phyloP scores from a whole-genome alignment of 2,797 vertebrate species.

The Amblyopsis hoosieri region DNA sequence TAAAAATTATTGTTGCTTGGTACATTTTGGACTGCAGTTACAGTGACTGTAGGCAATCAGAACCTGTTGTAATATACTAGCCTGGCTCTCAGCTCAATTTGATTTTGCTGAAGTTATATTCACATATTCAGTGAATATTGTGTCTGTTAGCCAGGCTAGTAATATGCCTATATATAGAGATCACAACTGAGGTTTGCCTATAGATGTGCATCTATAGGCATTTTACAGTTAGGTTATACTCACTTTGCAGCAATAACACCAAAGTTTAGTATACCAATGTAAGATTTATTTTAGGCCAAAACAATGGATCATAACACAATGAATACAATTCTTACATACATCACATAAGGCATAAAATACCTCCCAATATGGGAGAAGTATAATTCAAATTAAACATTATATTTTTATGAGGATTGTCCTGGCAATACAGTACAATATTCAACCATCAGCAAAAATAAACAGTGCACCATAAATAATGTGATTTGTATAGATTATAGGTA shows the following conservation, averaged over 20 bases:
- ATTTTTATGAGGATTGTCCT: constrained; percentile 58
- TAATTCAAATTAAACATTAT: constrained; percentile 63
- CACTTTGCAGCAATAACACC: not conserved
- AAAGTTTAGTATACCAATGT: constrained; percentile 59
- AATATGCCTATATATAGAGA: too few relatives aligned
- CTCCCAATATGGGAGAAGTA: constrained; percentile 78
- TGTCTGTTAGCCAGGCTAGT: too few relatives aligned
- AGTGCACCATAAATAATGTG: constrained; percentile 67
- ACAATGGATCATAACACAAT: constrained; percentile 50
- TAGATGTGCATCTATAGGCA: too few relatives aligned
- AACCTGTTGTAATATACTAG: too few relatives aligned
- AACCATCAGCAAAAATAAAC: constrained; percentile 42
- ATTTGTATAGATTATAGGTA: constrained; percentile 45
- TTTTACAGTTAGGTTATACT: too few relatives aligned
- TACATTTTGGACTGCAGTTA: too few relatives aligned
- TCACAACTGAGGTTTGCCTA: too few relatives aligned
- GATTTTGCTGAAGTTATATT: too few relatives aligned
- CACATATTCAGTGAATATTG: too few relatives aligned
- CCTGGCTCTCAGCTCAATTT: too few relatives aligned
- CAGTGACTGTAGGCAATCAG: too few relatives aligned
- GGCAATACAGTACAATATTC: constrained; percentile 63
- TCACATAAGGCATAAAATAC: constrained; percentile 45
- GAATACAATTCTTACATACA: constrained; percentile 48
- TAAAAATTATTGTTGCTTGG: too few relatives aligned
- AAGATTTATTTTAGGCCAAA: constrained; percentile 64